Percentiles rank a stretch among this genome's conserved stretches.
These are phyloP conservation scores for Alentia gelatinosa DNA, from an alignment of 2,888 invertebrate species.

Conservation along the genomic window DNA sequence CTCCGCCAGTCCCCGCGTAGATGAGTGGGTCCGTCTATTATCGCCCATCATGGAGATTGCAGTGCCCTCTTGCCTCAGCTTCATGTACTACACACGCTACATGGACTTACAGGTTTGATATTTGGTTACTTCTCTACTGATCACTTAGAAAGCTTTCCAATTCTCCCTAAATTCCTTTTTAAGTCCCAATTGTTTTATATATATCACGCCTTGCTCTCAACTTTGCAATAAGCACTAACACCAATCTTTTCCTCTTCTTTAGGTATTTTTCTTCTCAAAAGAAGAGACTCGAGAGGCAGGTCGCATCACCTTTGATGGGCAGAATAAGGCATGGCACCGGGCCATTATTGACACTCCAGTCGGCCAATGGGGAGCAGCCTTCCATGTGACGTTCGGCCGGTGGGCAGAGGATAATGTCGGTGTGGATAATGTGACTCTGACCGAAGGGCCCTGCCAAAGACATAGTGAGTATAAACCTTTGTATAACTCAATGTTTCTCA, in stretches of 20 bases:
- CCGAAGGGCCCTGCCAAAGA: conserved; percentile 52
- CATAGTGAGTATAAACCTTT: not conserved
- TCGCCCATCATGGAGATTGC: conserved; percentile 54
- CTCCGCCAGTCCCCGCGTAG: not conserved
- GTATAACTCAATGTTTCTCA: too few relatives aligned
- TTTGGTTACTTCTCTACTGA: too few relatives aligned
- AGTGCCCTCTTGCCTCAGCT: conserved; percentile 53
- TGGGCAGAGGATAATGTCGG: conserved; percentile 56
- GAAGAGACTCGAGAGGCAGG: conserved; percentile 28
- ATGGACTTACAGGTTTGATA: conserved; percentile 60
- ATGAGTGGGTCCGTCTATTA: conserved; percentile 61
- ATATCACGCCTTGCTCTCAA: too few relatives aligned
- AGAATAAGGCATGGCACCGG: conserved; percentile 58
- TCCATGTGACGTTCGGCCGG: conserved; percentile 48
- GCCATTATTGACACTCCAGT: conserved; percentile 38
- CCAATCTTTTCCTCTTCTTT: not conserved
- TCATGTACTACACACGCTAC: conserved; percentile 60
- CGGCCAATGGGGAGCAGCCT: conserved; percentile 51
- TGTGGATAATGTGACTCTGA: conserved; percentile 60
- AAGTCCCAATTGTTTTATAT: not conserved
- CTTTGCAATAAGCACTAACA: not conserved
- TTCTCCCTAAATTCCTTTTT: too few relatives aligned
- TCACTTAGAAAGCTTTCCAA: too few relatives aligned
- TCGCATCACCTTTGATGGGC: conserved; percentile 58
- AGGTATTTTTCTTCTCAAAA: not conserved